phyloP scores from a whole-genome alignment of 2,888 invertebrate species.

The Phaonia tiefii region DNA sequence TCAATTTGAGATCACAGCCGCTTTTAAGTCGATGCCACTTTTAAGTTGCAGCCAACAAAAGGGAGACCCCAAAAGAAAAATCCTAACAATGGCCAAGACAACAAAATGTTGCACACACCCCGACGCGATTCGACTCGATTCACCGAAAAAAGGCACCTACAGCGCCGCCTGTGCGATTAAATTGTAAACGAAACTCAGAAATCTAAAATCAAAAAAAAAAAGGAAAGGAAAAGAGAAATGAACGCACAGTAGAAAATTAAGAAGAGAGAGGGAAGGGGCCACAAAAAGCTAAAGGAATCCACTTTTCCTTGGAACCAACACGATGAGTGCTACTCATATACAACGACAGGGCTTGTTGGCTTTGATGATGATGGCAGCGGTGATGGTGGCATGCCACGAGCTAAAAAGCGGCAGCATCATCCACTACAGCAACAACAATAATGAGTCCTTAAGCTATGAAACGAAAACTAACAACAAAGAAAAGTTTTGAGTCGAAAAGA shows the following conservation, averaged over 20 bases:
- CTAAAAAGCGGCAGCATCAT: slow-evolving; percentile 39
- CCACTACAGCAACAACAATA: slow-evolving; percentile 23
- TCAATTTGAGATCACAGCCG: slow-evolving; percentile 63
- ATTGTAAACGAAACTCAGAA: slow-evolving; percentile 18
- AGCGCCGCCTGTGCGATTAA: slow-evolving; percentile 38
- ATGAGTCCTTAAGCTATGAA: slow-evolving; percentile 58
- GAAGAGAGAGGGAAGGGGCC: slow-evolving; percentile 28
- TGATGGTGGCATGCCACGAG: slow-evolving; percentile 62
- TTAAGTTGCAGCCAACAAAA: slow-evolving; percentile 62
- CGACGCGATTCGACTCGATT: slow-evolving; percentile 37
- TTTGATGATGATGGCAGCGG: slow-evolving; percentile 3
- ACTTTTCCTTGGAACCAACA: slow-evolving; percentile 38
- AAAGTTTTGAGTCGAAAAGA: slow-evolving; percentile 34
- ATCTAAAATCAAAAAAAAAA: neutral
- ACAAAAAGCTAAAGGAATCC: slow-evolving; percentile 56
- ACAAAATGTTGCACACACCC: slow-evolving; percentile 34
- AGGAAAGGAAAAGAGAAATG: too few relatives aligned
- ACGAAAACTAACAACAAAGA: slow-evolving; percentile 48
- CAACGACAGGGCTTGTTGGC: neutral
- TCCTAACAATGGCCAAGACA: slow-evolving; percentile 23
- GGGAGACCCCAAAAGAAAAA: slow-evolving; percentile 15
- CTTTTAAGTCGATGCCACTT: slow-evolving; percentile 63
- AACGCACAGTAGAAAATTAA: neutral
- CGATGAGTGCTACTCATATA: slow-evolving; percentile 1
- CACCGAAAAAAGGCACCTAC: slow-evolving; percentile 51